These are phyloP conservation scores for Aporophyla nigra DNA, from an alignment of 2,888 invertebrate genomes.

Conservation along the genomic window DNA sequence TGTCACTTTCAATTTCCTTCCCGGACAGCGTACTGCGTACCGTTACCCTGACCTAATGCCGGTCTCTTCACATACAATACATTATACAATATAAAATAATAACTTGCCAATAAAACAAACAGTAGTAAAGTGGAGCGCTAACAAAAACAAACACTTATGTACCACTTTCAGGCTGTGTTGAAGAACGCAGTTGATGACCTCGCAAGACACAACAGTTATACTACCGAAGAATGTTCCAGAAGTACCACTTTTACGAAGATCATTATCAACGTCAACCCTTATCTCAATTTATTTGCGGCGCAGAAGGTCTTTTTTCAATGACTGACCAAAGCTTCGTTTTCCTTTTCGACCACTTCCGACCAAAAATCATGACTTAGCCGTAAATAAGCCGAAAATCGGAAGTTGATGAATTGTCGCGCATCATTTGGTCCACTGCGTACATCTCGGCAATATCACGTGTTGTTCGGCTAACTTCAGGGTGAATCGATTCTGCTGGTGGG, in stretches of 20 bases:
- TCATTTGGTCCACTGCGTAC: no score
- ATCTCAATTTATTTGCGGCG: no score
- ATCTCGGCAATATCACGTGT: no score
- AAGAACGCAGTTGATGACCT: slow-evolving; percentile 54
- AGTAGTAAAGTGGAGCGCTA: slow-evolving; percentile 41
- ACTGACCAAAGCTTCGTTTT: no score
- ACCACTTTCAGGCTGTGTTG: slow-evolving; percentile 42
- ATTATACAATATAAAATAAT: slow-evolving; percentile 11
- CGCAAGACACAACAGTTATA: slow-evolving; percentile 18
- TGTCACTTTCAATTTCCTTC: slow-evolving; percentile 3
- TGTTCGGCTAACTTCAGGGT: no score
- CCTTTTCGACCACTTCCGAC: no score
- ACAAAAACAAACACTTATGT: slow-evolving; percentile 46
- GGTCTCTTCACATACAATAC: neutral
- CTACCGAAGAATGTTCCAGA: slow-evolving; percentile 15
- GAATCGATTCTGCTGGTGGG: no score
- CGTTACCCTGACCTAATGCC: slow-evolving; percentile 34
- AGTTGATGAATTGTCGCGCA: no score
- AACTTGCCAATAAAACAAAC: slow-evolving; percentile 43
- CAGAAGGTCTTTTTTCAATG: no score
- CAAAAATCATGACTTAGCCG: no score
- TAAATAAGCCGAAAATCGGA: no score
- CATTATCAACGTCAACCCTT: no score
- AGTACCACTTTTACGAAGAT: neutral
- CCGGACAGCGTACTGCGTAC: neutral